Conservation (phyloP, 92 coral and sea anemone species). For the Epizoanthus fatuus region DNA sequence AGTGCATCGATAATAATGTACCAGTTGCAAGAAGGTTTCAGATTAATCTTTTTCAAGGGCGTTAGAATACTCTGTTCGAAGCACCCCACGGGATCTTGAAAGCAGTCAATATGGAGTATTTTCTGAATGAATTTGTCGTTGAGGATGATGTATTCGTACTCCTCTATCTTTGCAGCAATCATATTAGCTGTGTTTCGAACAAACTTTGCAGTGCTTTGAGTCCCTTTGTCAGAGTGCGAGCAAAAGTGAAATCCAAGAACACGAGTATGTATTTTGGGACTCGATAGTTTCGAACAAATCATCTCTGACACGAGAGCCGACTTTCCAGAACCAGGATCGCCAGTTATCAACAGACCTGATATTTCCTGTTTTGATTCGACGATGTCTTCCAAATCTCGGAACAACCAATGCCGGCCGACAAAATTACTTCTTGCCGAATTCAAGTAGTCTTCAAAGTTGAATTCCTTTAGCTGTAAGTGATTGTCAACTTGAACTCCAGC, state of each 20-base stretch:
- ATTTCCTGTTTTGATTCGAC: conserved; percentile 1
- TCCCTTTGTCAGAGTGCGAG: conserved; percentile 73
- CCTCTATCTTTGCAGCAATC: conserved; percentile 71
- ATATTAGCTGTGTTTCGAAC: conserved; percentile 88
- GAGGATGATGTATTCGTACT: conserved; percentile 55
- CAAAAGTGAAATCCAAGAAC: conserved; percentile 92
- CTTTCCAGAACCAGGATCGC: conserved; percentile 82
- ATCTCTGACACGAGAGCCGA: conserved; percentile 84
- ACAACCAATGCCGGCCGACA: conserved; percentile 77
- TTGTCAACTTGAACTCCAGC: background rate
- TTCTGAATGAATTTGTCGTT: conserved; percentile 59
- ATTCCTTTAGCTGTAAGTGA: conserved; percentile 37
- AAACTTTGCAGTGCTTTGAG: conserved; percentile 80
- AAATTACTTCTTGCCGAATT: conserved; percentile 49
- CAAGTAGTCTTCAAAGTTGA: conserved; percentile 58
- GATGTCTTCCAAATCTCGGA: conserved; percentile 57
- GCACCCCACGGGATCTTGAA: conserved; percentile 76
- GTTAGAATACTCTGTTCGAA: conserved; percentile 80
- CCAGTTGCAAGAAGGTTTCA: conserved; percentile 32
- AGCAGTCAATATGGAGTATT: conserved; percentile 69
- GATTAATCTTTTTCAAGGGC: conserved; percentile 69
- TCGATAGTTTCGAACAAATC: conserved; percentile 85
- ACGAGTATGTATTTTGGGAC: conserved; percentile 76
- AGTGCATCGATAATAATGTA: conserved; percentile 85
- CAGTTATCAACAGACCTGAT: conserved; percentile 66